Conservation (phyloP, 2,888 invertebrate genomes). For the Drosophila bunnanda region DNA sequence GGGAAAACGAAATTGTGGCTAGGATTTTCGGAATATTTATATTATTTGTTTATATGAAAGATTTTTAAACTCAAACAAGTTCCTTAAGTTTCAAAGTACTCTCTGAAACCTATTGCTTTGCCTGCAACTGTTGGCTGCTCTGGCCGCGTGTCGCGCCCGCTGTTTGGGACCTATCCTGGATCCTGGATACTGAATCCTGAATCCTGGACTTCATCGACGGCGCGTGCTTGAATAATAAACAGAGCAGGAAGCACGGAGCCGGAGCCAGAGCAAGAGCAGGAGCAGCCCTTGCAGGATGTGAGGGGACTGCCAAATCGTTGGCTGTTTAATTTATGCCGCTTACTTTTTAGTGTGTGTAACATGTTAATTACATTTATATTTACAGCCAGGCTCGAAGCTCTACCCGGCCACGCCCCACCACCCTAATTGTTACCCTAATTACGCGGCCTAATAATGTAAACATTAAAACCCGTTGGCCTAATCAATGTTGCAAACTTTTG, state of each 20-base stretch:
- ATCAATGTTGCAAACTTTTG: slow-evolving; percentile 71
- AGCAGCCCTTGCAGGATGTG: slow-evolving; percentile 1
- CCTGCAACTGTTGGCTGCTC: not conserved
- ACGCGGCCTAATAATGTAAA: slow-evolving; percentile 75
- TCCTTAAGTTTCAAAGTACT: not conserved
- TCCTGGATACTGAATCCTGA: slow-evolving; percentile 26
- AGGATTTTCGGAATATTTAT: not conserved
- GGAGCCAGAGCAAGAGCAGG: slow-evolving; percentile 1
- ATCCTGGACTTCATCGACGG: slow-evolving; percentile 51
- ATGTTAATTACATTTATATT: slow-evolving; percentile 71
- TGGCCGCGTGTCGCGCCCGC: slow-evolving; percentile 34
- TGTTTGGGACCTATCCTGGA: slow-evolving; percentile 51
- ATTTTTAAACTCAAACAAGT: not conserved
- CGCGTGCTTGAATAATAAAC: slow-evolving; percentile 74
- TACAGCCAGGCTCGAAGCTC: slow-evolving; percentile 49
- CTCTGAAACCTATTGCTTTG: slow-evolving; percentile 7
- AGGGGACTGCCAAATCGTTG: slow-evolving; percentile 62
- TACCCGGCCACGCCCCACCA: slow-evolving; percentile 6
- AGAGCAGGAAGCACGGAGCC: slow-evolving; percentile 54
- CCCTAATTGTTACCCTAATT: slow-evolving; percentile 69
- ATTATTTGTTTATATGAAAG: not conserved
- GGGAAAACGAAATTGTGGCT: not conserved
- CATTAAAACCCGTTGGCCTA: slow-evolving; percentile 70
- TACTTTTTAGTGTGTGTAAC: slow-evolving; percentile 63
- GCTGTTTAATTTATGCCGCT: slow-evolving; percentile 67